phyloP scores from a whole-genome alignment of 2,888 invertebrate genomes.

The Galeruca laticollis region DNA sequence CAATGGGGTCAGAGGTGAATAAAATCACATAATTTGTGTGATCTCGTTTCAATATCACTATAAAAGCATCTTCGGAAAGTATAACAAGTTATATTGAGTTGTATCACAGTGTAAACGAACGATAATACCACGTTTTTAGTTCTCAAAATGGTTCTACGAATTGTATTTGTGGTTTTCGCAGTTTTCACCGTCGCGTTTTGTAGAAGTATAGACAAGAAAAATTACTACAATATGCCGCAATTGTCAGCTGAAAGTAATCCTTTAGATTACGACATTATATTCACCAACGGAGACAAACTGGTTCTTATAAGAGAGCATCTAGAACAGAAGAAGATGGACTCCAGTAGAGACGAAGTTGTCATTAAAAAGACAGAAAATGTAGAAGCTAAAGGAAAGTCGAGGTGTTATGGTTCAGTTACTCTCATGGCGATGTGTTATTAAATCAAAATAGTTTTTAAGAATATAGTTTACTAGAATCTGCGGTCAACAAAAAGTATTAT shows the following conservation, averaged over 20 bases:
- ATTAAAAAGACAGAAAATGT: not conserved
- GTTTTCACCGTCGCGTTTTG: not conserved
- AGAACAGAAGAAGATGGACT: not conserved
- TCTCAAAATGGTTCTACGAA: not conserved
- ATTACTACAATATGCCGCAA: not conserved
- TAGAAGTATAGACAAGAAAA: not conserved
- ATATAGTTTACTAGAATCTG: not conserved
- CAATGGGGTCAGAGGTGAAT: slow-evolving; percentile 11
- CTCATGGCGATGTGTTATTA: slow-evolving; percentile 2
- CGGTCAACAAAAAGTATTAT: not conserved
- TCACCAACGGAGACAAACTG: not conserved
- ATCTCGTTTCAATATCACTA: slow-evolving; percentile 10
- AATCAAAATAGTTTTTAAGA: not conserved
- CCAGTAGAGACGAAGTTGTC: not conserved
- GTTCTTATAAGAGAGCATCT: not conserved
- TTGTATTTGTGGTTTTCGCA: not conserved
- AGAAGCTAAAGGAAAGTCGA: not conserved
- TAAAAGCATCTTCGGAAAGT: not conserved
- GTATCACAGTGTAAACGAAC: not conserved
- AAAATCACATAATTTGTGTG: slow-evolving; percentile 11
- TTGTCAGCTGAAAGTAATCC: not conserved
- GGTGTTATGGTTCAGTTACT: not conserved
- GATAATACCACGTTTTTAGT: not conserved
- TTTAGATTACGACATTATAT: not conserved
- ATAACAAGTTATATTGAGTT: not conserved